Base-by-base conservation (phyloP, 2,113 vertebrate species). In the Vicugna pacos region DNA sequence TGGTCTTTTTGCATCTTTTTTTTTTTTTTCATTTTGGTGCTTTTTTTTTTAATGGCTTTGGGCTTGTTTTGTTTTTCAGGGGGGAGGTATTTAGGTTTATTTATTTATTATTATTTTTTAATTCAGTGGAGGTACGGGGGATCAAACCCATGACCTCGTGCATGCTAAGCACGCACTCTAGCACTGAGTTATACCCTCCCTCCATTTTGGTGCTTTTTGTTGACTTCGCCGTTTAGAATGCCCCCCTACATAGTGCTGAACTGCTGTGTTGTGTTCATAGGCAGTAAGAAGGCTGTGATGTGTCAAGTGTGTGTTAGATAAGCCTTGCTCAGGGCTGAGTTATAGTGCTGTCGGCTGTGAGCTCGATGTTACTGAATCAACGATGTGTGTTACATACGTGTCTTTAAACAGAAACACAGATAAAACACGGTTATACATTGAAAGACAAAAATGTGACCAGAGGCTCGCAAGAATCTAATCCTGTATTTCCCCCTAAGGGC, bases 391-490 rank as follows among this genome's bases (percentile, higher is more conserved):
- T 35, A 69, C 67, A 62, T 93, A 77, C 67, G 19, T 48, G 28
- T 56, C 60, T 83, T 64, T 83, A 93, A 76, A 67, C 8, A 56
- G 81, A 92, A 81, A 42, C 35, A 58, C 19, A 30, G 58, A 65
- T 88, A 22, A 85, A 86, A 46, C 56, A 42, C 87, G 13, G n/a
- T 30, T 64, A 69, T 11, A 24, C 46, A 86, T 15, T 84, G 70
- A 75, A 48, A 93, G 69, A 56, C 19, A 89, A 92, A 84, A 72
- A 79, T 38, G n/a, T 93, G 16, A 35, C 81, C 58, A 81, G 24
- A 77, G 19, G 16, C n/a, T 54, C 52, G 8, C 5, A 54, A 35
- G 50, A 82, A 52, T 10, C 28, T 42, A 64, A 48, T 22, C 35
- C 28, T 22, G 35, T 65, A 26, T 52, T 69, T 83, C 54, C n/a